A percentile compares a stretch with the other conserved stretches of the same genome.
phyloP scores from a whole-genome alignment of 2,888 invertebrate genomes.

The Hedychridium roseum region DNA sequence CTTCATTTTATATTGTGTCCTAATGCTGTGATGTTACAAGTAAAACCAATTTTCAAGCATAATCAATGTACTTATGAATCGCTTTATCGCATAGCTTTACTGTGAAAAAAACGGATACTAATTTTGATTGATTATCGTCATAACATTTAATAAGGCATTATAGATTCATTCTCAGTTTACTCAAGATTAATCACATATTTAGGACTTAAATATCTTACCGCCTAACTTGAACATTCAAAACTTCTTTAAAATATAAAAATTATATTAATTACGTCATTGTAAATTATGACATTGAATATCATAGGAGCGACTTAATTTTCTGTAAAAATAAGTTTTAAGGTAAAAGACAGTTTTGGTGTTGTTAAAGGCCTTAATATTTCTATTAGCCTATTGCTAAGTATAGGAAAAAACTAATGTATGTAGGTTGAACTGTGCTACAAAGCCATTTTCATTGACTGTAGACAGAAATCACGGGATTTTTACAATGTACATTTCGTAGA shows the following conservation, averaged over 20 bases:
- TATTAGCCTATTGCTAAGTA: background rate
- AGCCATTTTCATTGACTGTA: too few species aligned
- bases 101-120: background rate
- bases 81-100: constrained; percentile 22
- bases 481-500: too few species aligned
- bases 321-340: background rate
- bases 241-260: constrained; percentile 6
- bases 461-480: too few species aligned
- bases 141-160: background rate
- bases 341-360: constrained; percentile 1
- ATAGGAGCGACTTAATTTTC: too few species aligned
- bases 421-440: constrained; percentile 11
- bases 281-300: too few species aligned
- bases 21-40: constrained; percentile 13
- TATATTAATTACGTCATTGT: too few species aligned
- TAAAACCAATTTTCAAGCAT: constrained; percentile 28
- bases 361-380: background rate
- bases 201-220: constrained; percentile 11
- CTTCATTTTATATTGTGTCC: constrained; percentile 14
- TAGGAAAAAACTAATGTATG: constrained; percentile 1
- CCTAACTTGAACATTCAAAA: too few species aligned
- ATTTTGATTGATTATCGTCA: background rate
- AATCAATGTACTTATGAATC: constrained; percentile 34
- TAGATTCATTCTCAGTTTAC: background rate
- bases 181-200: background rate